Percentiles rank a stretch among this genome's conserved stretches.
Evolutionary conservation across 2,888 invertebrate genomes (phyloP).

Genomic region (Ormyrus nitidulus): DNA sequence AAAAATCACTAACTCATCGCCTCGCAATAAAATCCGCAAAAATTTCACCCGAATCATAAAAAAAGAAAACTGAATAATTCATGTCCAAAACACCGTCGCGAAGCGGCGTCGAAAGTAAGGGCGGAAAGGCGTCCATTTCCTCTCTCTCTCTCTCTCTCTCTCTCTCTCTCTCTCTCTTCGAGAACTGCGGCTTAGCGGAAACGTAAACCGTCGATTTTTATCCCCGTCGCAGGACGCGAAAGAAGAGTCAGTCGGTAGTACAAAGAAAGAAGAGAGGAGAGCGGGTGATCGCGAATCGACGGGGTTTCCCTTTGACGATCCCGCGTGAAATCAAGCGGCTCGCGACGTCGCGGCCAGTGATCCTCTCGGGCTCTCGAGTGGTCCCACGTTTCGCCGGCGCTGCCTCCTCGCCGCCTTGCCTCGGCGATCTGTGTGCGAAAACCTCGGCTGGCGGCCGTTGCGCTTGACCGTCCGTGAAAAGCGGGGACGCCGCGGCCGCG

Average conservation of each 20-base stretch:
- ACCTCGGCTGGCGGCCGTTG: constrained; percentile 59
- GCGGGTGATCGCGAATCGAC: constrained; percentile 9
- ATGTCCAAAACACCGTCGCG: too few relatives aligned
- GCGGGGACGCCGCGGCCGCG: not conserved
- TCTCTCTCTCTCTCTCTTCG: not conserved
- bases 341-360: constrained; percentile 45
- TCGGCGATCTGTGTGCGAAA: constrained; percentile 45
- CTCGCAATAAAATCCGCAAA: too few relatives aligned
- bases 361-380: constrained; percentile 24
- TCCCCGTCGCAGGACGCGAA: not conserved
- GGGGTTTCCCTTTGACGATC: constrained; percentile 21
- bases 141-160: not conserved
- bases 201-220: constrained; percentile 29
- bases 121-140: too few relatives aligned
- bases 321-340: constrained; percentile 59
- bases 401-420: constrained; percentile 19
- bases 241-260: not conserved
- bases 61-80: too few relatives aligned
- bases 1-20: too few relatives aligned
- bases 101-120: too few relatives aligned
- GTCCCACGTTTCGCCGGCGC: constrained; percentile 53
- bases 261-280: too few relatives aligned
- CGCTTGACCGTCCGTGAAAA: constrained; percentile 60
- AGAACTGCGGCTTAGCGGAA: constrained; percentile 42
- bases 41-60: too few relatives aligned